A percentile compares a stretch with the other conserved stretches of the same genome.
These are phyloP conservation scores for Lophius americanus DNA, from an alignment of 2,797 vertebrate genomes.

Conservation along the genomic window DNA sequence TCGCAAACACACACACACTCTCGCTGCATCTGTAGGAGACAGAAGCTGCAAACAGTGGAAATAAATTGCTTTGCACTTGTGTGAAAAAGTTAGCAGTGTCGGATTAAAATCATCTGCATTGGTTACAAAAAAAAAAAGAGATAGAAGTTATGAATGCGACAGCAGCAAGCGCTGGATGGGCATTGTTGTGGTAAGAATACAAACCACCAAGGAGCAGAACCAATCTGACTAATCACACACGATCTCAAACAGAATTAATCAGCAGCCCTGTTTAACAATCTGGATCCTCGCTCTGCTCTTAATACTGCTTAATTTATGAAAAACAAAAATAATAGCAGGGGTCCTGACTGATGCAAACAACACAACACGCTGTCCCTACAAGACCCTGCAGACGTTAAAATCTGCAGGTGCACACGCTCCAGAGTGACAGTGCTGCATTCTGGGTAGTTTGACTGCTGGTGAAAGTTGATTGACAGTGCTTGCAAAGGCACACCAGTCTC, in stretches of 20 bases:
- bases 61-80: slow-evolving; percentile 45
- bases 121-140: slow-evolving; percentile 8
- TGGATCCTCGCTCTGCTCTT: slow-evolving; percentile 44
- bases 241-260: slow-evolving; percentile 73
- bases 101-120: slow-evolving; percentile 44
- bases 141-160: slow-evolving; percentile 14
- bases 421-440: slow-evolving; percentile 32
- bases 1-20: not conserved
- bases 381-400: slow-evolving; percentile 28
- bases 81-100: slow-evolving; percentile 33
- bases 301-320: slow-evolving; percentile 44
- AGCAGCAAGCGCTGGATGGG: slow-evolving; percentile 31
- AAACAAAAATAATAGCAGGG: not conserved
- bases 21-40: slow-evolving; percentile 31
- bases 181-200: slow-evolving; percentile 60
- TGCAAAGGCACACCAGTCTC: not conserved
- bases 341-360: not conserved
- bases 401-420: not conserved
- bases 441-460: slow-evolving; percentile 37
- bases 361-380: slow-evolving; percentile 45
- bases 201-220: slow-evolving; percentile 64
- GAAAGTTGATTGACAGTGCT: slow-evolving; percentile 12
- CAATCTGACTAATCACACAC: slow-evolving; percentile 69
- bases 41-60: slow-evolving; percentile 38
- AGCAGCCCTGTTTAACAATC: slow-evolving; percentile 60